A percentile compares a stretch with the other conserved stretches of the same genome.
Evolutionary conservation across 2,113 vertebrate species (phyloP).

Genomic region (Deroptyus accipitrinus): DNA sequence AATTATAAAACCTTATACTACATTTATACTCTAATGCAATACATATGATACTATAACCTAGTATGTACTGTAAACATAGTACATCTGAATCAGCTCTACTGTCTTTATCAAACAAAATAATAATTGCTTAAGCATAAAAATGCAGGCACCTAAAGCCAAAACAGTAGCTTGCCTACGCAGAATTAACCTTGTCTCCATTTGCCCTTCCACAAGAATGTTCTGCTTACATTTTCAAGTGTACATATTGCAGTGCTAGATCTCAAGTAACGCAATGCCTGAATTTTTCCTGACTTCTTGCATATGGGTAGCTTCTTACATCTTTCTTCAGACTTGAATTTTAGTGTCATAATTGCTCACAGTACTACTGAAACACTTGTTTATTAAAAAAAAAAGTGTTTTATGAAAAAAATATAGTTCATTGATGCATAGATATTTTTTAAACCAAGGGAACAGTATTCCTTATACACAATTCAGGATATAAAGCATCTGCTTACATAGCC

Average conservation of each 20-base stretch:
- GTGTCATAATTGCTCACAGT: neutral
- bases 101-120: neutral
- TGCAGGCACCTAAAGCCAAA: neutral
- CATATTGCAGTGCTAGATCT: neutral
- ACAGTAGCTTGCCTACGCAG: neutral
- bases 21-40: neutral
- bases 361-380: neutral
- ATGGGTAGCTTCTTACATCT: neutral
- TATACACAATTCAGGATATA: slow-evolving; percentile 3
- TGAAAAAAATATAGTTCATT: neutral
- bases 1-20: neutral
- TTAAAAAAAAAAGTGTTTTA: neutral
- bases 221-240: neutral
- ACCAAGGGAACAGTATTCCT: slow-evolving; percentile 28
- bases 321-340: neutral
- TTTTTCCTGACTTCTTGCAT: neutral
- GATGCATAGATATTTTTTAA: neutral
- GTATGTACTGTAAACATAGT: neutral
- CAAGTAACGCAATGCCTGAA: neutral
- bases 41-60: neutral
- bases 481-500: slow-evolving; percentile 39
- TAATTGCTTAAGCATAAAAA: neutral
- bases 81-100: neutral
- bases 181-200: neutral
- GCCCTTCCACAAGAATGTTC: neutral